phyloP scores from a whole-genome alignment of 2,113 vertebrate species.

The Bufo bufo region DNA sequence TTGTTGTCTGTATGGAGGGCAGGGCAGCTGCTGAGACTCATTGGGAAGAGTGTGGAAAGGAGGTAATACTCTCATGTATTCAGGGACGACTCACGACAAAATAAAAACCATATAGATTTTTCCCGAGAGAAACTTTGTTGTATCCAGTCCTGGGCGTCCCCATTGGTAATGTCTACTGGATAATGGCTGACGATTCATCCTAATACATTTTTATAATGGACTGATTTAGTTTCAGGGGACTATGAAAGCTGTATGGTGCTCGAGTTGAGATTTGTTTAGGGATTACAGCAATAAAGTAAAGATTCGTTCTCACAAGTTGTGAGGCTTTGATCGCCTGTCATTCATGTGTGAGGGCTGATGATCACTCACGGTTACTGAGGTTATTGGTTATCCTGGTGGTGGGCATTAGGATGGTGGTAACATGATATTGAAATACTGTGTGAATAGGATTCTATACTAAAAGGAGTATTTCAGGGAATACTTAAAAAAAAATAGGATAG shows the following conservation, averaged over 20 bases:
- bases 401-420: too few species aligned
- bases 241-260: background rate
- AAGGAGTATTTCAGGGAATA: too few species aligned
- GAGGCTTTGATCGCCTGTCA: background rate
- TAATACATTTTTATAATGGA: conserved; percentile 22
- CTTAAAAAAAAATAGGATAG: too few species aligned
- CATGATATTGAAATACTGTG: too few species aligned
- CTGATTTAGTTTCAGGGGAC: background rate
- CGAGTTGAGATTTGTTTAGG: background rate
- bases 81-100: background rate
- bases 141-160: background rate
- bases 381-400: too few species aligned
- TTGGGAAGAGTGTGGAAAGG: background rate
- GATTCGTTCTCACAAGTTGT: background rate
- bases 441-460: too few species aligned
- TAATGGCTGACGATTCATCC: conserved; percentile 8
- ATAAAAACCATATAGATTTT: background rate
- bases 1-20: conserved; percentile 9
- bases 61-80: background rate
- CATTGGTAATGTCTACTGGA: conserved; percentile 4
- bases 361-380: too few species aligned
- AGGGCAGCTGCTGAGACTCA: background rate
- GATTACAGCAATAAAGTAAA: background rate
- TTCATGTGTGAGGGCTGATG: background rate
- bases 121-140: background rate